These are phyloP conservation scores for Conops quadrifasciatus DNA, from an alignment of 2,888 invertebrate genomes.

Conservation along the genomic window DNA sequence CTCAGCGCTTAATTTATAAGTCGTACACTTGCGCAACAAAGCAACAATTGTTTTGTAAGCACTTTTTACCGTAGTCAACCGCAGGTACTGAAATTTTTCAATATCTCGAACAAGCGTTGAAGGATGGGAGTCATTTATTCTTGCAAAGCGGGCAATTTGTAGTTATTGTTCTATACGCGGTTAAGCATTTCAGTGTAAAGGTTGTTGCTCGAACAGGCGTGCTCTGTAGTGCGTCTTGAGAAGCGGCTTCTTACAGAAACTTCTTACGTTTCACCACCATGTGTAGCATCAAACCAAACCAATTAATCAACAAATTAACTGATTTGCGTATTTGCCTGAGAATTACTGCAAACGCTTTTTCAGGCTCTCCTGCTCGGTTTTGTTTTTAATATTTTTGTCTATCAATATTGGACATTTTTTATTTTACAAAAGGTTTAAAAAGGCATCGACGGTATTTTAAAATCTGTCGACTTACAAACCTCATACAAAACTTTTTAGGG, in stretches of 20 bases:
- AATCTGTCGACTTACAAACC: no score
- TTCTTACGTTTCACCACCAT: slow-evolving; percentile 81
- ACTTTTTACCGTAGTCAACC: slow-evolving; percentile 83
- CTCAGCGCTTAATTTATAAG: slow-evolving; percentile 74
- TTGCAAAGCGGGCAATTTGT: slow-evolving; percentile 76
- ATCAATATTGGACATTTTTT: no score
- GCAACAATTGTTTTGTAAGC: slow-evolving; percentile 90
- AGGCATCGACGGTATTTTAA: no score
- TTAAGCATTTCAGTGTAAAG: slow-evolving; percentile 70
- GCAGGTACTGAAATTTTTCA: slow-evolving; percentile 88
- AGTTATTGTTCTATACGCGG: slow-evolving; percentile 76
- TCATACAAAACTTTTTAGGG: no score
- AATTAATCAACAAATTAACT: slow-evolving; percentile 87
- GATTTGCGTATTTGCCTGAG: slow-evolving; percentile 85
- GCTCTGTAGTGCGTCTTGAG: slow-evolving; percentile 80
- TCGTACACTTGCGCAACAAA: slow-evolving; percentile 80
- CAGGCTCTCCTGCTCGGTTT: slow-evolving; percentile 69
- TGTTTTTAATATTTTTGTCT: no score
- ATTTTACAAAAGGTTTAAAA: no score
- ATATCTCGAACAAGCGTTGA: slow-evolving; percentile 79
- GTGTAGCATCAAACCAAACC: slow-evolving; percentile 83
- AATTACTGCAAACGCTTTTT: slow-evolving; percentile 72
- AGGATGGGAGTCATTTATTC: slow-evolving; percentile 71
- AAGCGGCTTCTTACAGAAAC: slow-evolving; percentile 69
- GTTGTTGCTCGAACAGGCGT: slow-evolving; percentile 81